Evolutionary conservation across 2,797 vertebrate genomes (phyloP).

Genomic region (Phalloptychus januarius): DNA sequence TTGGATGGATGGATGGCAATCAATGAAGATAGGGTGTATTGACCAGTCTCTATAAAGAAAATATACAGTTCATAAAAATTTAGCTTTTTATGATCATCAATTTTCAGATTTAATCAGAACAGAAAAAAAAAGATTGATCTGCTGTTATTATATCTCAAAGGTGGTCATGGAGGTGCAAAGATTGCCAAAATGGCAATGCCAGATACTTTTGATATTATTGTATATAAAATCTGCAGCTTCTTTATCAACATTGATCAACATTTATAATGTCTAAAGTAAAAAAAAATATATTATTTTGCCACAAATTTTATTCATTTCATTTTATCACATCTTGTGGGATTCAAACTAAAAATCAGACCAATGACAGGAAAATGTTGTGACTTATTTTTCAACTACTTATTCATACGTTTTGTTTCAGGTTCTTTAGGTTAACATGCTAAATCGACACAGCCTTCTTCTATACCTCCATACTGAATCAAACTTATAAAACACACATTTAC

Average conservation of each 20-base stretch:
- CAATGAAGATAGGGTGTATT: not conserved
- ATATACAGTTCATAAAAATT: not conserved
- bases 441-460: not conserved
- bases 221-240: not conserved
- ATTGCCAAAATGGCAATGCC: not conserved
- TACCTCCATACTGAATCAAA: not conserved
- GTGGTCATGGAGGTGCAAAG: too few relatives aligned
- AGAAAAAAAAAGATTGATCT: not conserved
- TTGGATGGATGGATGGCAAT: too few relatives aligned
- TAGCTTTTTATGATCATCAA: not conserved
- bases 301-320: not conserved
- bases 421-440: too few relatives aligned
- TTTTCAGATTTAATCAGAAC: not conserved
- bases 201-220: not conserved
- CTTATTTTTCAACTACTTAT: too few relatives aligned
- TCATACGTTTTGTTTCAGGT: too few relatives aligned
- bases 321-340: not conserved
- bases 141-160: not conserved
- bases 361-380: not conserved
- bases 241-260: not conserved
- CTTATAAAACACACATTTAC: not conserved
- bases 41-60: not conserved
- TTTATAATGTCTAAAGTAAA: too few relatives aligned
- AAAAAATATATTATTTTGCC: too few relatives aligned
- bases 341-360: not conserved